Base-by-base conservation (phyloP, 2,113 vertebrate genomes). In the Synodontis membranacea region DNA sequence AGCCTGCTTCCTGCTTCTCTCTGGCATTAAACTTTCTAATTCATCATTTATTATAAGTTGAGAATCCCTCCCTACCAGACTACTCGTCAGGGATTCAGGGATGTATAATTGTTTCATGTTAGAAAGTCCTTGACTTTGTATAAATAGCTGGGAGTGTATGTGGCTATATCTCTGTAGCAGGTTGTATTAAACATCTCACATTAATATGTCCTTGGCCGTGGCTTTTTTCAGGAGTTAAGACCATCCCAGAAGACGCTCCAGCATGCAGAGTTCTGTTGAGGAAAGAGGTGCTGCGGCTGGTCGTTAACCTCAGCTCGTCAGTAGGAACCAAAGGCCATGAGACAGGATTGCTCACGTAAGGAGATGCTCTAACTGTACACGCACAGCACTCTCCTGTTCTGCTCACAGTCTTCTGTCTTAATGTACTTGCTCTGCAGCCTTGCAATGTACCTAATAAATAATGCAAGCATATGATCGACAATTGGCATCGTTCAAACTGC, bases 311-410 rank as follows among this genome's bases (percentile, higher is more conserved):
- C 91, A 99, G 98, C 94, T 99, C 98, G 88, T 99, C 98, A 15
- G 98, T 99, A 54, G 98, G 98, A 93, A 99, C 98, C 52, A 99
- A 99, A 92, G 96, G 98, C 90, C 97, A 99, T 87, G 98, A 99
- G 94, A 99, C 98, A 0, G 98, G 98, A 88, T 95, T 99, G 76
- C 93, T 99, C 92, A 99, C 98, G 98, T 99, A 95, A 97, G 95
- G 94, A 88, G 62, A 80, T 58, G 34, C 52, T 56, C 21, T 39
- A 58, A 28, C 34, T 58, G 10, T 23, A 34, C 10, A 23, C 12
- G 19, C n/a, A 79, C 46, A 78, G 10, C 7, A 21, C 48, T 11
- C 46, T 78, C 48, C 48, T 54, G 3, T 52, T 31, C 28, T 78
- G 21, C 12, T 75, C 25, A 44, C 44, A 2, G 3, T 75, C 42